Evolutionary conservation across 2,888 invertebrate genomes (phyloP), one percentile per base, ranked within the genome.

Genomic region (Drosophila emarginata): DNA sequence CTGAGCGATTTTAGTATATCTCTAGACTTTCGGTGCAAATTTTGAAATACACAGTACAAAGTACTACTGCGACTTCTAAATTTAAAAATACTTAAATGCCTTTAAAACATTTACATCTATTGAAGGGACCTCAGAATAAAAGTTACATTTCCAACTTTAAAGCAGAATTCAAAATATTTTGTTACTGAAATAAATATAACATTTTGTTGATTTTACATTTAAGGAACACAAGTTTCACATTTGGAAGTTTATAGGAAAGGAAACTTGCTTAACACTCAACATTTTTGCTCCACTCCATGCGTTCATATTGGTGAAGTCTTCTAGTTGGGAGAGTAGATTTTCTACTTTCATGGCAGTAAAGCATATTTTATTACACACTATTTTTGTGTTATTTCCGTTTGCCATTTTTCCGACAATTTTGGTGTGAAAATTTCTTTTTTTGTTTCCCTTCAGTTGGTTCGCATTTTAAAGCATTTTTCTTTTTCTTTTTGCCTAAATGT

Each of bases 351-450:
- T 51, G 56, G 67, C 57, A 66, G 45, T 69, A 78, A 67, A 80
- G 59, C 54, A 67, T 59, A 69, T 81, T 87, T 85, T 82, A 82
- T 82, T 85, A 69, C 79, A 84, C 58, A 76, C 72, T 81, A 85
- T 85, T 82, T 87, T 87, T 72, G 67, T 72, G 73, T 73, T 72
- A 85, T 74, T 82, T 87, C 86, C 79, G 79, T 67, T 85, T 81
- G 78, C 67, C 84, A 71, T 84, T 74, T 71, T 45, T 21, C 18
- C 40, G 40, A 18, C 18, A 45, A 45, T 45, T 45, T 21, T 45
- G 12, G 18, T 45, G 21, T 45, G 40, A 11, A 18, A 7, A n/a
- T 66, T 67, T 66, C 68, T 69, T 67, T 62, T 72, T 61, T 54
- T 50, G 52, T 63, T 60, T 51, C 78, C 71, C 67, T 65, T 69